A percentile compares a stretch with the other conserved stretches of the same genome.
Conservation (phyloP, 2,113 vertebrate species). For the Amphiprion percula region DNA sequence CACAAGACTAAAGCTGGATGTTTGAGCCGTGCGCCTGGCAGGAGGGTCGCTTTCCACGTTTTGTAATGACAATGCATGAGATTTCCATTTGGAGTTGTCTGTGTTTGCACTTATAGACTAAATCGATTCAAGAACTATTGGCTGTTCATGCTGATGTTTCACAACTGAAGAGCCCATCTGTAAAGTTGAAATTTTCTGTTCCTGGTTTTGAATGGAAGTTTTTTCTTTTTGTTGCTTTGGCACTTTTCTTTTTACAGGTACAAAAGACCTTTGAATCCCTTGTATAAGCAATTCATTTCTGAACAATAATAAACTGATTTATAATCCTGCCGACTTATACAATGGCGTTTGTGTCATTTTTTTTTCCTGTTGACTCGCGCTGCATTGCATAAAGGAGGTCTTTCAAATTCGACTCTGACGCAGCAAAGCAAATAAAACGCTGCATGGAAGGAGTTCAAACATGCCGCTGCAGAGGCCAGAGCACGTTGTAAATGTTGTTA, state of each 20-base stretch:
- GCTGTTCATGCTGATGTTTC: background rate
- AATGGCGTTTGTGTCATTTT: conserved; percentile 22
- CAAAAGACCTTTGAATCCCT: conserved; percentile 17
- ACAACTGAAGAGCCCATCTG: background rate
- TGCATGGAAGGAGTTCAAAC: conserved; percentile 41
- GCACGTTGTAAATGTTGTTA: conserved; percentile 38
- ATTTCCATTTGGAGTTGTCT: conserved; percentile 36
- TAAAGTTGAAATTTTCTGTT: conserved; percentile 3
- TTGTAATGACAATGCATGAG: conserved; percentile 26
- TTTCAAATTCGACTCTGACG: conserved; percentile 38
- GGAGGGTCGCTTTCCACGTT: conserved; percentile 36
- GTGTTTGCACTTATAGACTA: conserved; percentile 15
- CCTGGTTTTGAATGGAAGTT: conserved; percentile 8
- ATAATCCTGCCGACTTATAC: conserved; percentile 25
- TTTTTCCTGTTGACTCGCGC: conserved; percentile 17
- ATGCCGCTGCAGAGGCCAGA: conserved; percentile 2
- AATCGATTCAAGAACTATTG: conserved; percentile 2
- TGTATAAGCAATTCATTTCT: background rate
- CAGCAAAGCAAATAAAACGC: conserved; percentile 36
- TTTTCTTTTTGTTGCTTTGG: no score
- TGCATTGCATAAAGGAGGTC: conserved; percentile 48
- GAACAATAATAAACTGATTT: conserved; percentile 13
- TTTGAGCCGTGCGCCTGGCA: background rate
- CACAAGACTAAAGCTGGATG: conserved; percentile 8
- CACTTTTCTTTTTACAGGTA: no score